phyloP scores from a whole-genome alignment of 2,113 vertebrate genomes.

The Condylura cristata region DNA sequence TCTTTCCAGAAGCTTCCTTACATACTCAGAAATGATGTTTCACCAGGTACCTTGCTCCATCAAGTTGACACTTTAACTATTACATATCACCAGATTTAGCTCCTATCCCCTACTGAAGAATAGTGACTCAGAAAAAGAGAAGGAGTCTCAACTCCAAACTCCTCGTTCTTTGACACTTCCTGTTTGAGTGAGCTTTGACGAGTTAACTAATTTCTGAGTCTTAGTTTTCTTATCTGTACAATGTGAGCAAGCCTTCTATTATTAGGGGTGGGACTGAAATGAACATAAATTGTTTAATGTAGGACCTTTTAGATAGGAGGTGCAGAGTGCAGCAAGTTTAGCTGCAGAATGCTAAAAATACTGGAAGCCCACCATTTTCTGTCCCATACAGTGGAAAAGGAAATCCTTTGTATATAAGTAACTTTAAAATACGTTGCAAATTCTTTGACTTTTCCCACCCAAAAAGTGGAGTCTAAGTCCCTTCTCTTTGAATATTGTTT shows the following conservation, averaged over 20 bases:
- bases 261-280: neutral
- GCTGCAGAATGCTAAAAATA: neutral
- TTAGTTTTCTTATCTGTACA: neutral
- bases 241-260: neutral
- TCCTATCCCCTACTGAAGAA: neutral
- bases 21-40: neutral
- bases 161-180: neutral
- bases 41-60: neutral
- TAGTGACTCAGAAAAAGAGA: neutral
- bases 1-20: neutral
- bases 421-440: neutral
- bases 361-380: neutral
- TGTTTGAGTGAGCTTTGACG: neutral
- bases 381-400: neutral
- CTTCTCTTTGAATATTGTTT: neutral
- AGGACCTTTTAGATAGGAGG: neutral
- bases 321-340: neutral
- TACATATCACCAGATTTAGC: neutral
- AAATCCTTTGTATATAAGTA: neutral
- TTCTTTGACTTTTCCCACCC: neutral
- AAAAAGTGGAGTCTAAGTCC: neutral
- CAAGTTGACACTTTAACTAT: neutral
- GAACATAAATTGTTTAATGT: neutral
- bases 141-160: neutral
- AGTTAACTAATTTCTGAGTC: neutral